Percentiles rank a stretch among this genome's conserved stretches.
Evolutionary conservation across 2,888 invertebrate species (phyloP).

Genomic region (Leucophenga maculata): DNA sequence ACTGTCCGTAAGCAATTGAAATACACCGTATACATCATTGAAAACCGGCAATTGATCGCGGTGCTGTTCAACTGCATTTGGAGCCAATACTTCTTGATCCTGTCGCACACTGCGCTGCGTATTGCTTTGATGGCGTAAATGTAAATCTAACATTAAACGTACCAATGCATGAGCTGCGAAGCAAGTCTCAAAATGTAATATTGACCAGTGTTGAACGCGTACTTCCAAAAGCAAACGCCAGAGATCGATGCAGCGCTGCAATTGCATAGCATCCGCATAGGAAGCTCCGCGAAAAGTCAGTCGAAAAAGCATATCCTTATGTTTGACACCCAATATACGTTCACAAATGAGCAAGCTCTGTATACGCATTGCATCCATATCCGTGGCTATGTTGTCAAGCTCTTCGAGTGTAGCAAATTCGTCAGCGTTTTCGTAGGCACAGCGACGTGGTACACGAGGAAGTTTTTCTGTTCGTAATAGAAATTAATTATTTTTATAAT

Average conservation of each 20-base stretch:
- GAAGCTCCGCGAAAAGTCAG: slow-evolving; percentile 83
- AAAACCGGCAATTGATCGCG: slow-evolving; percentile 76
- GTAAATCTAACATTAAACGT: slow-evolving; percentile 84
- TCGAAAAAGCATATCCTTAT: slow-evolving; percentile 90
- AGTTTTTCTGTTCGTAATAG: slow-evolving; percentile 70
- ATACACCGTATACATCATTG: slow-evolving; percentile 81
- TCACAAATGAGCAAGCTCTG: slow-evolving; percentile 91
- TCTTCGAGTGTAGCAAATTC: slow-evolving; percentile 85
- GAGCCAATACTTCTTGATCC: slow-evolving; percentile 39
- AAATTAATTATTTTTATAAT: background rate
- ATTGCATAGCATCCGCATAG: slow-evolving; percentile 81
- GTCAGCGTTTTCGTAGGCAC: slow-evolving; percentile 78
- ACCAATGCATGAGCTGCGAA: slow-evolving; percentile 89
- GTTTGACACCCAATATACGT: slow-evolving; percentile 86
- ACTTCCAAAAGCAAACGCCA: slow-evolving; percentile 89
- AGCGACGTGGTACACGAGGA: slow-evolving; percentile 75
- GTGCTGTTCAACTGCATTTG: slow-evolving; percentile 54
- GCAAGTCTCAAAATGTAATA: slow-evolving; percentile 85
- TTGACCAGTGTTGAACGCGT: slow-evolving; percentile 84
- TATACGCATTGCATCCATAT: slow-evolving; percentile 88
- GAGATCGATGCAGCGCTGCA: slow-evolving; percentile 88
- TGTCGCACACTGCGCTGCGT: background rate
- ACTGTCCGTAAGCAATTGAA: slow-evolving; percentile 78
- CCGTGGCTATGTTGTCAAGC: slow-evolving; percentile 81
- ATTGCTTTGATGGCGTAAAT: slow-evolving; percentile 75